Evolutionary conservation across 2,888 invertebrate genomes (phyloP).

Genomic region (Halocaridina rubra): DNA sequence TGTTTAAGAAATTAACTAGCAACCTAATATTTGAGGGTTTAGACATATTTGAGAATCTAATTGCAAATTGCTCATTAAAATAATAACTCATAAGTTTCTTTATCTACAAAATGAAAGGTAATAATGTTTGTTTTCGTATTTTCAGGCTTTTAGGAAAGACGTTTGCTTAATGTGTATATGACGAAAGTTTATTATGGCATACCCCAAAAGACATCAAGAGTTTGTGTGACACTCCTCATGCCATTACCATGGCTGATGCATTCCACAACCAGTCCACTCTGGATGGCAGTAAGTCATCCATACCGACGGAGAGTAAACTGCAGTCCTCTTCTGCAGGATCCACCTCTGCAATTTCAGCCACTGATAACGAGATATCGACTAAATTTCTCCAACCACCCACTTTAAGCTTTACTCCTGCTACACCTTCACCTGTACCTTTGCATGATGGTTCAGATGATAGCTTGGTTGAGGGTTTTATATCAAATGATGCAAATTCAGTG

Average conservation of each 20-base stretch:
- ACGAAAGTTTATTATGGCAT: background rate
- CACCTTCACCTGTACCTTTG: background rate
- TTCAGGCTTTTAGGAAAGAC: too few species aligned
- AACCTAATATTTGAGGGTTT: too few species aligned
- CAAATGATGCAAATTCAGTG: background rate
- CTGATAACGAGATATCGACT: background rate
- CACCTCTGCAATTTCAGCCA: background rate
- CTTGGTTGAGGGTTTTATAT: background rate
- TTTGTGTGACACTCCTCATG: background rate
- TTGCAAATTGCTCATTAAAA: too few species aligned
- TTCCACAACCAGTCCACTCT: background rate
- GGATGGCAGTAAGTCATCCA: background rate
- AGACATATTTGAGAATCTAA: too few species aligned
- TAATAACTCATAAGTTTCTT: too few species aligned
- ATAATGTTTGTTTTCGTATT: too few species aligned
- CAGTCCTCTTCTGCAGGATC: too few species aligned
- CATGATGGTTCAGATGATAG: background rate
- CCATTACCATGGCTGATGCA: constrained; percentile 1
- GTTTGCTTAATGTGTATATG: too few species aligned
- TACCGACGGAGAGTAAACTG: too few species aligned
- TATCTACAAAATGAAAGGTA: too few species aligned
- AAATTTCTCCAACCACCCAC: background rate
- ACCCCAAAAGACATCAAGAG: background rate
- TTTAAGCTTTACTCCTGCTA: background rate
- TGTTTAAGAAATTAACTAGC: too few species aligned